Percentiles rank a stretch among this genome's conserved stretches.
Evolutionary conservation across 1,140 invertebrate species (phyloP).

Genomic region (Brevipalpus yothersi): DNA sequence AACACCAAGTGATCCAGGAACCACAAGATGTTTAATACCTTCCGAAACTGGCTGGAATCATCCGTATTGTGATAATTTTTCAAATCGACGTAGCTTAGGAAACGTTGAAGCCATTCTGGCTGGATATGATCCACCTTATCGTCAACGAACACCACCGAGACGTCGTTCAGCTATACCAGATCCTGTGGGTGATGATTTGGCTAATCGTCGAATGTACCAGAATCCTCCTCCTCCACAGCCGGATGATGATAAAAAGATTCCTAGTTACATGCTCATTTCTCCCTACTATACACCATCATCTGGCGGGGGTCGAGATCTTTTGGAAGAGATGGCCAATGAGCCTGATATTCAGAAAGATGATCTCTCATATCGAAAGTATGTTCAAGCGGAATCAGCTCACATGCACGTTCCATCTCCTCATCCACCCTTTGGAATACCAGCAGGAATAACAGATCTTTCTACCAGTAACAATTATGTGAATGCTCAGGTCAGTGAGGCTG

Average conservation of each 20-base stretch:
- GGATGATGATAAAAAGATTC: conserved; percentile 27
- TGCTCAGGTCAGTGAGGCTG: not conserved
- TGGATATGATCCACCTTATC: not conserved
- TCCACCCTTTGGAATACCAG: conserved; percentile 63
- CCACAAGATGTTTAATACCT: not conserved
- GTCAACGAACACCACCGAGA: conserved; percentile 14
- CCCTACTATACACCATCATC: conserved; percentile 26
- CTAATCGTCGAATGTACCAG: conserved; percentile 37
- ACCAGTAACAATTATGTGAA: not conserved
- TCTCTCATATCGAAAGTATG: conserved; percentile 48
- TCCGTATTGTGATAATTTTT: not conserved
- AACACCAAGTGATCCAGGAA: not conserved
- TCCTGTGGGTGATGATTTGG: conserved; percentile 48
- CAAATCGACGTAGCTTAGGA: not conserved
- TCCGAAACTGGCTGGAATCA: not conserved
- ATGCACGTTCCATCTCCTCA: conserved; percentile 40
- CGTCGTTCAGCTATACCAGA: conserved; percentile 28
- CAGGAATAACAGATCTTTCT: not conserved
- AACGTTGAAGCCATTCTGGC: not conserved
- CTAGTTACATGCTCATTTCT: conserved; percentile 42
- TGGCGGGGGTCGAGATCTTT: not conserved
- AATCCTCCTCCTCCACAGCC: not conserved
- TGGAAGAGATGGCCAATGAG: conserved; percentile 9
- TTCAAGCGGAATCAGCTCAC: conserved; percentile 39
- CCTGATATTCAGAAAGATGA: conserved; percentile 59